Conservation (phyloP, 2,888 invertebrate species). For the Oscheius onirici region DNA sequence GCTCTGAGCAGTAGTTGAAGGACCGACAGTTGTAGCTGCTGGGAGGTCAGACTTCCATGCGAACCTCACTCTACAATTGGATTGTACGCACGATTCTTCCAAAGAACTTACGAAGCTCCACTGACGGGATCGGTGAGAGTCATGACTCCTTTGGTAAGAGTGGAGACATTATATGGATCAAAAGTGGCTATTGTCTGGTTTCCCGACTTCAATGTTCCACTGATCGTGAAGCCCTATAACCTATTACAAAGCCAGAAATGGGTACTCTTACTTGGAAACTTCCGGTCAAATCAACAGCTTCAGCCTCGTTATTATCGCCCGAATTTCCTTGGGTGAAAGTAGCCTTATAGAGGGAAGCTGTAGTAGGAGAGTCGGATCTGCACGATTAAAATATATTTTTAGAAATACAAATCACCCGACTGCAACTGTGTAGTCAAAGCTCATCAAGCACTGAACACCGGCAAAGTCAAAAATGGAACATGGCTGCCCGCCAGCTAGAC, state of each 20-base stretch:
- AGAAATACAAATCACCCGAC: too few species aligned
- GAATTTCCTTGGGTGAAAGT: neutral
- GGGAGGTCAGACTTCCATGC: slow-evolving; percentile 5
- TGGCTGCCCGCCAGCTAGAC: slow-evolving; percentile 29
- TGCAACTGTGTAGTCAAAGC: neutral
- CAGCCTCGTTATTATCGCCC: neutral
- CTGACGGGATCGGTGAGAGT: neutral
- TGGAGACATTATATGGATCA: neutral
- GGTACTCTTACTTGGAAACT: too few species aligned
- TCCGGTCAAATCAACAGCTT: too few species aligned
- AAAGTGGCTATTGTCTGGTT: neutral
- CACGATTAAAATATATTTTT: too few species aligned
- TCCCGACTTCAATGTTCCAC: neutral
- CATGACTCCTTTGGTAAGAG: neutral
- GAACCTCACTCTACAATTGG: neutral
- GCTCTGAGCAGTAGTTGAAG: neutral
- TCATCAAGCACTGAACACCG: slow-evolving; percentile 22
- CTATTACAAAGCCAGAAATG: neutral
- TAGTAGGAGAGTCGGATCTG: too few species aligned
- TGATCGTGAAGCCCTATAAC: slow-evolving; percentile 8
- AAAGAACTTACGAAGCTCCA: neutral
- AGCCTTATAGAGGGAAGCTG: too few species aligned
- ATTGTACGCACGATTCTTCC: neutral
- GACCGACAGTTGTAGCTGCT: neutral
- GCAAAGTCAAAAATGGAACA: slow-evolving; percentile 37